A percentile compares a stretch with the other conserved stretches of the same genome.
These are phyloP conservation scores for Acanthurus lineatus DNA, from an alignment of 2,797 vertebrate species.

Conservation along the genomic window DNA sequence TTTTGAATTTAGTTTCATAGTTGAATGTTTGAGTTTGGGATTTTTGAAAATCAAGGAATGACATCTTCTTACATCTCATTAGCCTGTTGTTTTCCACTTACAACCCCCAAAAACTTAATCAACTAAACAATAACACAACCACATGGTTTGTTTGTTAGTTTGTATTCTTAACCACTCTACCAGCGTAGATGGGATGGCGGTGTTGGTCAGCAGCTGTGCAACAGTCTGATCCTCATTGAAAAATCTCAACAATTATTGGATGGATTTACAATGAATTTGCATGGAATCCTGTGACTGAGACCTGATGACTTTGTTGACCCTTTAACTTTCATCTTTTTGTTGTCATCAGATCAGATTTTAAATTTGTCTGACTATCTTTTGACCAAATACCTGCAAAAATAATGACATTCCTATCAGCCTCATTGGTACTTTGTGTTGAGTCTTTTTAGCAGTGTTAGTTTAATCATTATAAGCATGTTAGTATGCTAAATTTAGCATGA, in stretches of 20 bases:
- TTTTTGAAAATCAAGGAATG: not conserved
- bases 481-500: not conserved
- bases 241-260: not conserved
- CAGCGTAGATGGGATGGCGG: not conserved
- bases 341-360: too few species aligned
- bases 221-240: not conserved
- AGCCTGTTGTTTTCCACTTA: not conserved
- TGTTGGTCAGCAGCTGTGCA: not conserved
- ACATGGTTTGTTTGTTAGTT: not conserved
- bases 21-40: not conserved
- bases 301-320: not conserved
- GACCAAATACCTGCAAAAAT: not conserved
- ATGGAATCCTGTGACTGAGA: not conserved
- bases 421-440: not conserved
- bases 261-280: not conserved
- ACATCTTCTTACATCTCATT: not conserved
- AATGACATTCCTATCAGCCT: not conserved
- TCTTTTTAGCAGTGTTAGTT: not conserved
- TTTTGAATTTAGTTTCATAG: not conserved
- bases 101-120: not conserved
- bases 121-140: not conserved
- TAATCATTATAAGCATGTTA: not conserved
- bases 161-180: not conserved
- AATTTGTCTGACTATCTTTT: not conserved
- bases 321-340: not conserved